These are phyloP conservation scores for Leptopilina boulardi DNA, from an alignment of 1,140 invertebrate species.

Conservation along the genomic window DNA sequence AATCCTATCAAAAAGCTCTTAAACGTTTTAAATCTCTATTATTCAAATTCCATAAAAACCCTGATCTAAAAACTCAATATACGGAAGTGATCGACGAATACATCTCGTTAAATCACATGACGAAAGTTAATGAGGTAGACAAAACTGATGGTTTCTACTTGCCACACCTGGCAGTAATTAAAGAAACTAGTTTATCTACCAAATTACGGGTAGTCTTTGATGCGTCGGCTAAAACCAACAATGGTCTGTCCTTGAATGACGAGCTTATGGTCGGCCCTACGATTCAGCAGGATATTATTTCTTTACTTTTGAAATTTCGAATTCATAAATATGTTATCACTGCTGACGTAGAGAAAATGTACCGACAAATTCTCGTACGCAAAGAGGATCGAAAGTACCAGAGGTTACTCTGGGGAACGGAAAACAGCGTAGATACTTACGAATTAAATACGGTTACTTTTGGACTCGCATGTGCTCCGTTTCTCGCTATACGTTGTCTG, in stretches of 20 bases:
- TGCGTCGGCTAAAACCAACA: constrained; percentile 34
- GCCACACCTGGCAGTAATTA: constrained; percentile 52
- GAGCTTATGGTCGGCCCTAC: constrained; percentile 34
- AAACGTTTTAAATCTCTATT: constrained; percentile 47
- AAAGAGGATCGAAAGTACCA: constrained; percentile 61
- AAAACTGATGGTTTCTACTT: constrained; percentile 21
- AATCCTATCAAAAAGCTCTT: constrained; percentile 44
- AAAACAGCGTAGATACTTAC: background rate
- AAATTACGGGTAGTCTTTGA: constrained; percentile 34
- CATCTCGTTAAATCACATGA: constrained; percentile 65
- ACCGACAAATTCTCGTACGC: constrained; percentile 62
- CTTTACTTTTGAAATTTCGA: constrained; percentile 43
- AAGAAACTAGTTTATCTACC: constrained; percentile 49
- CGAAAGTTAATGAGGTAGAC: background rate
- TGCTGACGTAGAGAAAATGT: constrained; percentile 72
- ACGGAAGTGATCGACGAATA: constrained; percentile 66
- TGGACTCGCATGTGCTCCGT: constrained; percentile 36
- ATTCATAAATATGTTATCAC: constrained; percentile 51
- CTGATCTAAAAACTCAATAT: constrained; percentile 57
- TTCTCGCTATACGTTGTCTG: constrained; percentile 37
- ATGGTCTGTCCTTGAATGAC: constrained; percentile 38
- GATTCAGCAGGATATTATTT: constrained; percentile 47
- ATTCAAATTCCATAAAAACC: constrained; percentile 43
- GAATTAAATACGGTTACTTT: too few relatives aligned
- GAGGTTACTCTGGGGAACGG: constrained; percentile 62